Percentiles rank a stretch among this genome's conserved stretches.
Conservation (phyloP, 2,797 vertebrate genomes). For the Enteromius thamalakanensis region DNA sequence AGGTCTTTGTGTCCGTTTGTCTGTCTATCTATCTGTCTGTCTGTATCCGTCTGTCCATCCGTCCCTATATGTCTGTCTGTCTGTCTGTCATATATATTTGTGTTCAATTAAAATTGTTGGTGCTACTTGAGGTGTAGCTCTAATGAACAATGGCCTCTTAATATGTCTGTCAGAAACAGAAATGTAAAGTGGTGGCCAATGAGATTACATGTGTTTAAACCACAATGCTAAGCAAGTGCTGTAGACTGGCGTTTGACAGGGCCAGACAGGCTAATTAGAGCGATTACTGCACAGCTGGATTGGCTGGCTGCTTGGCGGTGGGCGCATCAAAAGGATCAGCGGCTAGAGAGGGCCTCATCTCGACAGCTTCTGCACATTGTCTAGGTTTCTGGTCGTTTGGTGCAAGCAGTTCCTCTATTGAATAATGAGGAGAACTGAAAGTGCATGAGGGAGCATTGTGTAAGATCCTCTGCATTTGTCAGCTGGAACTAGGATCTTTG, state of each 20-base stretch:
- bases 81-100: background rate
- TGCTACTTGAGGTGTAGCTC: background rate
- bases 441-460: constrained; percentile 37
- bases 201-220: constrained; percentile 70
- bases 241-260: constrained; percentile 73
- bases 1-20: too few relatives aligned
- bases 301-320: constrained; percentile 85
- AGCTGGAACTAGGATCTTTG: constrained; percentile 4
- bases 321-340: constrained; percentile 93
- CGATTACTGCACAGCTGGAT: constrained; percentile 95
- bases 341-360: constrained; percentile 81
- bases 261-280: constrained; percentile 93
- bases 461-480: constrained; percentile 18
- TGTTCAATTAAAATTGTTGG: background rate
- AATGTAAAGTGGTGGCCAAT: constrained; percentile 56
- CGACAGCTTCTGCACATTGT: constrained; percentile 83
- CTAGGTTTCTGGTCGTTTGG: constrained; percentile 71
- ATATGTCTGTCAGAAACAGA: constrained; percentile 29
- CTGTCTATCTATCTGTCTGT: too few relatives aligned
- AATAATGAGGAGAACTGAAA: constrained; percentile 45
- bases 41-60: too few relatives aligned
- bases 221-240: constrained; percentile 65
- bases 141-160: background rate
- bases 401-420: constrained; percentile 22
- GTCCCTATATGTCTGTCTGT: too few relatives aligned